Evolutionary conservation across 1,140 invertebrate genomes (phyloP).

Genomic region (Anastrepha ludens): DNA sequence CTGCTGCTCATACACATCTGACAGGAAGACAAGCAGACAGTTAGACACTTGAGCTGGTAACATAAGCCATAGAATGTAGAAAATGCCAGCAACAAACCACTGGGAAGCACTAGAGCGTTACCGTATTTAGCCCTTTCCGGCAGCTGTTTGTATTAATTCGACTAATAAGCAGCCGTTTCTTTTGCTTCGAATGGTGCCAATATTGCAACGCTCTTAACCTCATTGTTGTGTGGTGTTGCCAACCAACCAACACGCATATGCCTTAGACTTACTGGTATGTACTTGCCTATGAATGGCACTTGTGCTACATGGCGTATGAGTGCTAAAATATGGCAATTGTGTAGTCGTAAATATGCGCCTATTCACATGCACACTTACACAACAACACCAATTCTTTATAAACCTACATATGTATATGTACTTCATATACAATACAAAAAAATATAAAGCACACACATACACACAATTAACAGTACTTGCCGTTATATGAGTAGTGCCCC

Average conservation of each 20-base stretch:
- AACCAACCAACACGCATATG: neutral
- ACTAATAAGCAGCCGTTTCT: slow-evolving; percentile 22
- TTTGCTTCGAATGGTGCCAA: slow-evolving; percentile 27
- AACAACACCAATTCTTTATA: too few relatives aligned
- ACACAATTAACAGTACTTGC: neutral
- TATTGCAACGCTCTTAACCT: slow-evolving; percentile 28
- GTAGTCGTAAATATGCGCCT: neutral
- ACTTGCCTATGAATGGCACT: slow-evolving; percentile 1
- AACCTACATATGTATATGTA: too few relatives aligned
- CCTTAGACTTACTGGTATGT: neutral
- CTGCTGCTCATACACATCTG: neutral
- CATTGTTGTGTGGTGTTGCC: neutral
- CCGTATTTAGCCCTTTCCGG: neutral
- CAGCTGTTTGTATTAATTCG: slow-evolving; percentile 15
- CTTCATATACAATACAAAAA: too few relatives aligned
- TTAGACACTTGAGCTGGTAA: slow-evolving; percentile 9
- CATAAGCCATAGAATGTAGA: neutral
- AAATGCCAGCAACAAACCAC: neutral
- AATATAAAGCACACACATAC: neutral
- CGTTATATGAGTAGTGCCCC: neutral
- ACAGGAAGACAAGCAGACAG: neutral
- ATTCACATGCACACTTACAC: neutral
- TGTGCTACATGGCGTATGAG: slow-evolving; percentile 42
- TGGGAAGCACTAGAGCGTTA: neutral
- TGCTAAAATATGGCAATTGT: slow-evolving; percentile 25